Conservation (phyloP, 2,113 vertebrate species). For the Platichthys stellatus region DNA sequence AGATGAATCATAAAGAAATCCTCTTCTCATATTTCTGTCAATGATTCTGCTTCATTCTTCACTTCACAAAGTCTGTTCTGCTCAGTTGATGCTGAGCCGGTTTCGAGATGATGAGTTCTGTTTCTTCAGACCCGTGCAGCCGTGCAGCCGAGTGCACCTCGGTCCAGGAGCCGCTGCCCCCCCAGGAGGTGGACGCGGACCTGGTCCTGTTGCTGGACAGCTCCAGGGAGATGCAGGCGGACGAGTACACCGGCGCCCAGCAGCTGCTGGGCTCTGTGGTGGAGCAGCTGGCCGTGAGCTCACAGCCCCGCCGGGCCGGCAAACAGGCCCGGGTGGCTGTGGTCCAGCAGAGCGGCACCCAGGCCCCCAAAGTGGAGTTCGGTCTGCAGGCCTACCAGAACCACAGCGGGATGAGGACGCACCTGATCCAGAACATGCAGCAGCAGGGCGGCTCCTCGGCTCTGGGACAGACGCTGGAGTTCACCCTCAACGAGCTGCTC, state of each 20-base stretch:
- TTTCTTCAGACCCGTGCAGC: slow-evolving; percentile 83
- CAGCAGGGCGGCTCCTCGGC: slow-evolving; percentile 78
- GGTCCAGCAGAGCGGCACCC: slow-evolving; percentile 78
- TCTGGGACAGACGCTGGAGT: slow-evolving; percentile 84
- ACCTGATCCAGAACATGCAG: slow-evolving; percentile 69
- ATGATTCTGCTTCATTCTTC: neutral
- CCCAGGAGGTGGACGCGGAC: slow-evolving; percentile 81
- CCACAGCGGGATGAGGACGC: slow-evolving; percentile 78
- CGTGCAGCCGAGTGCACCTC: slow-evolving; percentile 68
- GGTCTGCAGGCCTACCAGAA: slow-evolving; percentile 72
- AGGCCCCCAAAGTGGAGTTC: slow-evolving; percentile 78
- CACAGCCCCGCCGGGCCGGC: slow-evolving; percentile 42
- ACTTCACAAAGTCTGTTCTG: too few relatives aligned
- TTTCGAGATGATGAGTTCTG: too few relatives aligned
- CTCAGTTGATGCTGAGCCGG: too few relatives aligned
- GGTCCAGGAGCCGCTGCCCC: slow-evolving; percentile 14
- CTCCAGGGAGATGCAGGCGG: slow-evolving; percentile 77
- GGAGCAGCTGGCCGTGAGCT: slow-evolving; percentile 82
- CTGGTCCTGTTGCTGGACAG: slow-evolving; percentile 85
- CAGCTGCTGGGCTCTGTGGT: slow-evolving; percentile 82
- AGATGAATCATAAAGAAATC: neutral
- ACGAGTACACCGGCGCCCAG: slow-evolving; percentile 79
- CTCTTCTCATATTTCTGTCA: neutral
- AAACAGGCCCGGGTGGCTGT: slow-evolving; percentile 79
- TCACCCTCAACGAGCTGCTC: slow-evolving; percentile 79